These are phyloP conservation scores for Vireo altiloquus DNA, from an alignment of 2,113 vertebrate species.

Conservation along the genomic window DNA sequence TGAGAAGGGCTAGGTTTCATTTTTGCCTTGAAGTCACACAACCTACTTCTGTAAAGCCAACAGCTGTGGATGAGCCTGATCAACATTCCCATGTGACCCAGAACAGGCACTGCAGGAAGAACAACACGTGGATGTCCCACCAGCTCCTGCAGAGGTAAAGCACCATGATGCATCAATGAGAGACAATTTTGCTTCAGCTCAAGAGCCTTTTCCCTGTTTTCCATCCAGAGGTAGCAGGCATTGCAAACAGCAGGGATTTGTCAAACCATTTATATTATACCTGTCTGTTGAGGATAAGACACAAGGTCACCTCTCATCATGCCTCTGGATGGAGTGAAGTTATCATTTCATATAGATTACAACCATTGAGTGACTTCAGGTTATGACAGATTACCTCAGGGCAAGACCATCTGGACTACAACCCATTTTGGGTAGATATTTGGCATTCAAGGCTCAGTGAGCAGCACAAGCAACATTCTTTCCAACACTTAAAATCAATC, in stretches of 20 bases:
- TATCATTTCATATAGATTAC: neutral
- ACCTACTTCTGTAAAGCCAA: neutral
- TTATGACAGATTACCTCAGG: neutral
- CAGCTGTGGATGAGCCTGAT: neutral
- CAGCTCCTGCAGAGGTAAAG: neutral
- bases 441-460: neutral
- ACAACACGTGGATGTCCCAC: fast-evolving
- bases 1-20: neutral
- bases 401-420: neutral
- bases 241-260: neutral
- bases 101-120: neutral
- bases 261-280: neutral
- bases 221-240: neutral
- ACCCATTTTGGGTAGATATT: neutral
- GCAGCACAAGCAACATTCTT: neutral
- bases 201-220: neutral
- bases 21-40: neutral
- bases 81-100: neutral
- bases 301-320: neutral
- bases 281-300: neutral
- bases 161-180: neutral
- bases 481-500: neutral
- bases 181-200: neutral
- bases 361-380: neutral
- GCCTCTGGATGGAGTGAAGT: neutral